Percentiles rank a stretch among this genome's conserved stretches.
Evolutionary conservation across 2,113 vertebrate species (phyloP).

Genomic region (Mesembrinibis cayennensis): DNA sequence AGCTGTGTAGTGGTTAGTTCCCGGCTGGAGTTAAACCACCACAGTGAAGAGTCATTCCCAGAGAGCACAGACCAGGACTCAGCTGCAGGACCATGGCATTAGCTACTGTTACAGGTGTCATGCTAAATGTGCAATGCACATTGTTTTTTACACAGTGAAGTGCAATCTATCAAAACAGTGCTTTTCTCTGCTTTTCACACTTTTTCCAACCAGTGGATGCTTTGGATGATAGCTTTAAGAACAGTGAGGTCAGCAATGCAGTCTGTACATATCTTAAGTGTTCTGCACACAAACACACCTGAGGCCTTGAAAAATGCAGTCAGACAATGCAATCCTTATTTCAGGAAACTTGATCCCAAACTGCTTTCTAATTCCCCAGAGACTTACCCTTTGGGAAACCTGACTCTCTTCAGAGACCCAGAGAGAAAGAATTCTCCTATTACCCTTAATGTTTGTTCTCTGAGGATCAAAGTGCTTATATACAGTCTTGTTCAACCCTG

Average conservation of each 20-base stretch:
- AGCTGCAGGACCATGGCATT: neutral
- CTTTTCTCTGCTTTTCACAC: neutral
- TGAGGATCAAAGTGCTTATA: neutral
- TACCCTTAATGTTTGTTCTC: neutral
- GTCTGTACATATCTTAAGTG: neutral
- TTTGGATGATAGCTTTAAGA: neutral
- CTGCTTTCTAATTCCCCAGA: neutral
- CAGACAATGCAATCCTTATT: neutral
- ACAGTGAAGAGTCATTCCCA: neutral
- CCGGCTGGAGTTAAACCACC: too few relatives aligned
- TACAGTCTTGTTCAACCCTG: neutral
- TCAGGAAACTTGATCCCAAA: neutral
- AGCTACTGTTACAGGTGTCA: neutral
- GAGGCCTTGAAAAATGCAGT: neutral
- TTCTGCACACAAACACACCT: neutral
- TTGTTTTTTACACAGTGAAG: neutral
- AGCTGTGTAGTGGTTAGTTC: too few relatives aligned
- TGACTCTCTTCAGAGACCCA: neutral
- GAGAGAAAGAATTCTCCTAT: neutral
- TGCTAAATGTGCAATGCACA: rapidly evolving
- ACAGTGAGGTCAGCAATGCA: neutral
- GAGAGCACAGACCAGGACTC: neutral
- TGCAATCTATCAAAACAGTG: neutral
- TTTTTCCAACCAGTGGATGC: neutral
- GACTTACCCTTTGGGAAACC: neutral